Base-by-base conservation (phyloP, 2,113 vertebrate genomes). In the Trichechus manatus region DNA sequence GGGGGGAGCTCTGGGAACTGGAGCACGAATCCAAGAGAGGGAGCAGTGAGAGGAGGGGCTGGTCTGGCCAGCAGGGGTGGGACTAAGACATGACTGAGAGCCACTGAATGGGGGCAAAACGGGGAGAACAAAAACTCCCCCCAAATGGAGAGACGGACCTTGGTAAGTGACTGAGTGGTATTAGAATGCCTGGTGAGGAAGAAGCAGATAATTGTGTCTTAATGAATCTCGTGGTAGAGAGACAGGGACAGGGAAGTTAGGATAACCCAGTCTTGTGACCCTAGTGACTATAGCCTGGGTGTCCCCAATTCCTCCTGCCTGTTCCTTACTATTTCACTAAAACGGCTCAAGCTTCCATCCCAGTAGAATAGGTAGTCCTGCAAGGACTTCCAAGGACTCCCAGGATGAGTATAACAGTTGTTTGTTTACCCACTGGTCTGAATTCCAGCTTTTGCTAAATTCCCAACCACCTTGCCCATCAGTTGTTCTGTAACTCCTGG, bases 131-230 rank as follows among this genome's bases (percentile, higher is more conserved):
- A n/a, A 82, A 42, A 11, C 2, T 3, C 50, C 29, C 44, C 47
- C 17, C 1, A 13, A n/a, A 3, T 25, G 47, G 22, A 92, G 31
- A 63, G 2, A 47, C 10, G 39, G 31, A 4, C 19, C 79, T 56
- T 7, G 36, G 89, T 36, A 44, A 66, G 22, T 70, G 23, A 3
- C 31, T 63, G 53, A 15, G 75, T 8, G 63, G 44, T 6, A 25
- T 61, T 9, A 74, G 66, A 59, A 23, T 8, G 9, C 66, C 14
- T 33, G 22, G 4, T 9, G 3, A 20, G 29, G 23, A 53, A 15
- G 9, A 29, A 5, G 17, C 7, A 10, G 15, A 6, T 13, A n/a
- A 33, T 6, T 31, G 6, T 1, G 15, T 25, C 11, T 23, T 23
- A 13, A 59, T 17, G 19, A 70, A 70, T 70, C 33, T 5, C 68